A percentile compares a stretch with the other conserved stretches of the same genome.
Conservation (phyloP, 2,797 vertebrate genomes). For the Spinus pinus region DNA sequence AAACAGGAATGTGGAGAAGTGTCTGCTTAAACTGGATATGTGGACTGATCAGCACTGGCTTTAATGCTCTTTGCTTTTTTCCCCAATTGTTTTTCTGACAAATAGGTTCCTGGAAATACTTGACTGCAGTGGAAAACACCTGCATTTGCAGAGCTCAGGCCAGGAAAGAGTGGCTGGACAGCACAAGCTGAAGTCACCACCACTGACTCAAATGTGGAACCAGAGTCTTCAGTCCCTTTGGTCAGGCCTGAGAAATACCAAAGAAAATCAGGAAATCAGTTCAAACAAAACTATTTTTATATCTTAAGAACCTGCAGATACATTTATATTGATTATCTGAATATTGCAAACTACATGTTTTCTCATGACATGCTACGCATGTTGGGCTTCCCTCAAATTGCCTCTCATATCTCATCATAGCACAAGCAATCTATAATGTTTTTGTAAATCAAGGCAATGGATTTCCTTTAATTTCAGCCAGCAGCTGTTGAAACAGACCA, state of each 20-base stretch:
- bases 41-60: neutral
- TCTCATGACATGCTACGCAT: neutral
- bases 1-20: neutral
- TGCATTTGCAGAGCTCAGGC: neutral
- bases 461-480: conserved; percentile 62
- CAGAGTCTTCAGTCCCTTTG: neutral
- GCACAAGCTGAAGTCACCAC: neutral
- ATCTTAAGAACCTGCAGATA: neutral
- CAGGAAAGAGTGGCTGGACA: neutral
- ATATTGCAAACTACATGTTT: neutral
- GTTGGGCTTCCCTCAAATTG: conserved; percentile 18
- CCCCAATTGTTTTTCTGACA: neutral
- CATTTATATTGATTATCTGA: neutral
- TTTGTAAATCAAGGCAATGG: conserved; percentile 39
- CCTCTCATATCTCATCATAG: conserved; percentile 4
- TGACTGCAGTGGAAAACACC: neutral
- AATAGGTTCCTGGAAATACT: neutral
- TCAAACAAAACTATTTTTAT: neutral
- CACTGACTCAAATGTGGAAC: neutral
- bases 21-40: neutral
- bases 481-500: conserved; percentile 45
- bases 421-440: conserved; percentile 19
- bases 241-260: neutral
- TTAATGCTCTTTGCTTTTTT: neutral
- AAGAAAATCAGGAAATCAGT: neutral